phyloP scores from a whole-genome alignment of 2,888 invertebrate genomes.

The Blera fallax region DNA sequence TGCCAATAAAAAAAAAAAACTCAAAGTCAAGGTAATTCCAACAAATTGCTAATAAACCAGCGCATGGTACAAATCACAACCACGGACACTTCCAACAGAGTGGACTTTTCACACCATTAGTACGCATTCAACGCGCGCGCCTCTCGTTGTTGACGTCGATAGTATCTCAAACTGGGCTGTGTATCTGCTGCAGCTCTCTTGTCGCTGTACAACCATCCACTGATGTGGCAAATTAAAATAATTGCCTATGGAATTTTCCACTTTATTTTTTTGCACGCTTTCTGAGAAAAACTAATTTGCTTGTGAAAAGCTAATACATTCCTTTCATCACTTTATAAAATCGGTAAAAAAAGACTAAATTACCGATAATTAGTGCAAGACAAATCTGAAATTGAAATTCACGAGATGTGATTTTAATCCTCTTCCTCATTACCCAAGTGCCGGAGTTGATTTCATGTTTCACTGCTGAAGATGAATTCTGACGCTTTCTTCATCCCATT shows the following conservation, averaged over 20 bases:
- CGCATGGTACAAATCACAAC: slow-evolving; percentile 19
- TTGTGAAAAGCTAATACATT: slow-evolving; percentile 6
- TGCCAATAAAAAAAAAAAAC: slow-evolving; percentile 21
- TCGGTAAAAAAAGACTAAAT: neutral
- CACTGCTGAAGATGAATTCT: slow-evolving; percentile 10
- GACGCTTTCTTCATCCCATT: slow-evolving; percentile 29
- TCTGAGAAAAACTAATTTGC: slow-evolving; percentile 31
- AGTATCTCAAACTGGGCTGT: slow-evolving; percentile 35
- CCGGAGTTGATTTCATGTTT: slow-evolving; percentile 21
- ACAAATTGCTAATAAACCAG: slow-evolving; percentile 52
- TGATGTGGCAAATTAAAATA: slow-evolving; percentile 52
- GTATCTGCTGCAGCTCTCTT: neutral
- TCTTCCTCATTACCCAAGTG: slow-evolving; percentile 31
- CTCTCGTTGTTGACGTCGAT: slow-evolving; percentile 5
- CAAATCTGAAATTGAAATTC: slow-evolving; percentile 38
- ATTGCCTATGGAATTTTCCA: slow-evolving; percentile 37
- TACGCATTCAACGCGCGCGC: slow-evolving; percentile 46
- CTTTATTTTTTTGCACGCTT: slow-evolving; percentile 10
- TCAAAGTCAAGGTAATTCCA: slow-evolving; percentile 49
- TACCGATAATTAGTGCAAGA: slow-evolving; percentile 9
- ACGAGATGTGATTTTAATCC: slow-evolving; percentile 15
- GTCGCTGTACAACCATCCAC: slow-evolving; percentile 10
- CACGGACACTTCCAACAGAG: slow-evolving; percentile 34
- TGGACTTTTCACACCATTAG: slow-evolving; percentile 60
- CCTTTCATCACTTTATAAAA: slow-evolving; percentile 7